Evolutionary conservation across 2,797 vertebrate species (phyloP).

Genomic region (Sylvilagus floridanus): DNA sequence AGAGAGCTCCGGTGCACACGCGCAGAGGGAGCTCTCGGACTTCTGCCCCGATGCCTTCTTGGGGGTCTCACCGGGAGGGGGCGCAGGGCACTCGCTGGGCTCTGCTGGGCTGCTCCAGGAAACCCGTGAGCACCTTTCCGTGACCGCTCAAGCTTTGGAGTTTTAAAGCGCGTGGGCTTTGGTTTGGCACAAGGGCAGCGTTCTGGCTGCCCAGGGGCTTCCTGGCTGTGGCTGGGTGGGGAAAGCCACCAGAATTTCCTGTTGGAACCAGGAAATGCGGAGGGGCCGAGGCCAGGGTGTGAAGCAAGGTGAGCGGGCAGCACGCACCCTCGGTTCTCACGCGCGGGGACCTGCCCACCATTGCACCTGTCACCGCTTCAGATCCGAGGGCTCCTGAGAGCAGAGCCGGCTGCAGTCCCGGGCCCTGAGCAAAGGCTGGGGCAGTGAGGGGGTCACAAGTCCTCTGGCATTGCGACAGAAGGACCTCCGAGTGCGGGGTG

Average conservation of each 20-base stretch:
- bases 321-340: too few relatives aligned
- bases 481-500: not conserved
- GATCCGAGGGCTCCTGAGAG: too few relatives aligned
- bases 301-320: not conserved
- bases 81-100: too few relatives aligned
- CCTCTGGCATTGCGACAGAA: conserved; percentile 6
- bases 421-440: not conserved
- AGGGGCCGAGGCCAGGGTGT: conserved; percentile 13
- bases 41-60: not conserved
- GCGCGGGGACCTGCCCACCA: too few relatives aligned
- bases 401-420: not conserved
- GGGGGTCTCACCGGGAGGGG: not conserved
- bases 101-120: not conserved
- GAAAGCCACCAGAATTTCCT: conserved; percentile 59
- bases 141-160: not conserved
- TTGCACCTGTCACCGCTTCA: too few relatives aligned
- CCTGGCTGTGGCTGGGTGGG: conserved; percentile 72
- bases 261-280: conserved; percentile 61
- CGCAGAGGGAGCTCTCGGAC: not conserved
- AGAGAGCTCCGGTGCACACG: not conserved
- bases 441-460: not conserved
- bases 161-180: not conserved
- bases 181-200: too few relatives aligned
- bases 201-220: conserved; percentile 74
- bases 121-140: not conserved